Evolutionary conservation across 2,888 invertebrate species (phyloP), one percentile per base, ranked within the genome.

Genomic region (Thalpophila matura): DNA sequence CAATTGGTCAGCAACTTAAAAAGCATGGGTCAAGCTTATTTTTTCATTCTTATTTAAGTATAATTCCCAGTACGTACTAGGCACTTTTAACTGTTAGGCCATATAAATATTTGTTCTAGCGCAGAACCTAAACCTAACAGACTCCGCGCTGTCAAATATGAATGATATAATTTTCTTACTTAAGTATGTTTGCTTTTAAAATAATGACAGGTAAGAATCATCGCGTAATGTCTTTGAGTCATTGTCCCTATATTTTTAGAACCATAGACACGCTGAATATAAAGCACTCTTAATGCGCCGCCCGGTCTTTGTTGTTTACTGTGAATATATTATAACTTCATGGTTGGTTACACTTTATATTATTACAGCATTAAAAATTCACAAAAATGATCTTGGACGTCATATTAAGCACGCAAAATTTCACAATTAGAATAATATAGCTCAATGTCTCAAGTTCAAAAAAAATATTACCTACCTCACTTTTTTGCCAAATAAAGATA

Each of bases 211-310:
- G 20, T 45, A 35, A 35, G 42, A 27, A 40, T 42, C 51, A 59
- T 46, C 33, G 55, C 38, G 59, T 62, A 45, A 69, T 70, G 43
- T 50, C 27, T 75, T 65, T 60, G 67, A 55, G 74, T 79, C 67
- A 62, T 67, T 65, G 73, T 70, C 55, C 61, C 65, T 65, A 64
- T 59, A 57, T 58, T 65, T 68, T 75, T 73, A 73, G 74, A 73
- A 64, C 42, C 54, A 64, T 47, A 46, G 65, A 64, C 54, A 62
- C 40, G 40, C 47, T 16, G 80, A 81, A 83, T 80, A 72, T 66
- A 83, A 81, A 80, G 55, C 35, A 70, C 68, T 55, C 38, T 50
- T 81, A 81, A 80, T 81, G 71, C 20, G 58, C 45, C 58, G 68
- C 62, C 75, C 24, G 61, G 67, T 68, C 67, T 64, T 82, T 80